Percentiles rank a stretch among this genome's conserved stretches.
These are phyloP conservation scores for Raphicerus campestris DNA, from an alignment of 2,113 vertebrate species.

Conservation along the genomic window DNA sequence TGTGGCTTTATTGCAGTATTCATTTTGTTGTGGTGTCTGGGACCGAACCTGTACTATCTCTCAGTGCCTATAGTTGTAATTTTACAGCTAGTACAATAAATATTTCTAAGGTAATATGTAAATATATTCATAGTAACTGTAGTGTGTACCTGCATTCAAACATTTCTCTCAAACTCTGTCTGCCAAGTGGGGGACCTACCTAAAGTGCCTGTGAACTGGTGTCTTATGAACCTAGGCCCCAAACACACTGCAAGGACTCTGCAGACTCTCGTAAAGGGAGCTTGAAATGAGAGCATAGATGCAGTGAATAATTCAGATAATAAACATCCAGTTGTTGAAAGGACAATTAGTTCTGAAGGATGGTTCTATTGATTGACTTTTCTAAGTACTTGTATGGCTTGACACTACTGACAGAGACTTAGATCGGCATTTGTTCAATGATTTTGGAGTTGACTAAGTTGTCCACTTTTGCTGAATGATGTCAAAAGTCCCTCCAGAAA, in stretches of 20 bases:
- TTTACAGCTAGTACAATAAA: background rate
- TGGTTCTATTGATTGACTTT: background rate
- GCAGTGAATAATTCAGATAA: background rate
- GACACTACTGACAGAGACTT: background rate
- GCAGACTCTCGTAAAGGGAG: background rate
- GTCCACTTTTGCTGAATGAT: background rate
- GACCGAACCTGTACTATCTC: background rate
- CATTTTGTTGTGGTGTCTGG: background rate
- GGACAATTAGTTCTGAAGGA: background rate
- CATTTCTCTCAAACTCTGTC: background rate
- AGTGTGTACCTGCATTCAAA: background rate
- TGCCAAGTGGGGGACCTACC: background rate
- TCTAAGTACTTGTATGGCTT: background rate
- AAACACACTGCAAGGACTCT: background rate
- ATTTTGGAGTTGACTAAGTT: background rate
- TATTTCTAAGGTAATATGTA: background rate
- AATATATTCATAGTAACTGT: slow-evolving; percentile 3
- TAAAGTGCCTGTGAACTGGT: background rate
- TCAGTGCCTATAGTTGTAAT: background rate
- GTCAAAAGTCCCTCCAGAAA: background rate
- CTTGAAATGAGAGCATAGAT: background rate
- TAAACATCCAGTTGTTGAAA: background rate
- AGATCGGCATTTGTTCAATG: background rate
- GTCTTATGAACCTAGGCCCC: background rate
- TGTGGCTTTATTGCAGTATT: background rate